These are phyloP conservation scores for Pimephales promelas DNA, from an alignment of 2,113 vertebrate genomes.

Conservation along the genomic window DNA sequence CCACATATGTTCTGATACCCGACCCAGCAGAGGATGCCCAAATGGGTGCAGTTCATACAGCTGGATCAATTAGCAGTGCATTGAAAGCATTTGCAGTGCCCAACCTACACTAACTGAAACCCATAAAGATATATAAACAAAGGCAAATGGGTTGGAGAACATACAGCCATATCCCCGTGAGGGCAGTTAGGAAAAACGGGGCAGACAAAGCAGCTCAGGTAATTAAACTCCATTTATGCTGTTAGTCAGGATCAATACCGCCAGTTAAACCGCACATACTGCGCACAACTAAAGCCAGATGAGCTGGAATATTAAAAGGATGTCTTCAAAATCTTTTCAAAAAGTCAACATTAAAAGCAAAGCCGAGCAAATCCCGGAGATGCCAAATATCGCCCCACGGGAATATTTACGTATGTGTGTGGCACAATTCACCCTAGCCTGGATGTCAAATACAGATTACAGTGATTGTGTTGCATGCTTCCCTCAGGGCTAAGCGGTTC, in stretches of 20 bases:
- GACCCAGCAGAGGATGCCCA: not conserved
- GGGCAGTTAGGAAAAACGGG: constrained; percentile 54
- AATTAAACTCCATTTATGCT: constrained; percentile 63
- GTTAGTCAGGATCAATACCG: constrained; percentile 58
- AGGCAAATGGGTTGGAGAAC: constrained; percentile 17
- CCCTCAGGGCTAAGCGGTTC: constrained; percentile 40
- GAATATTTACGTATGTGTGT: constrained; percentile 23
- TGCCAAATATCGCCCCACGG: not conserved
- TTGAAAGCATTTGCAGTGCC: not conserved
- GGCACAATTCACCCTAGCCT: constrained; percentile 21
- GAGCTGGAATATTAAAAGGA: constrained; percentile 41
- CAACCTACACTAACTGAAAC: constrained; percentile 1
- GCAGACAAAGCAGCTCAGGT: constrained; percentile 56
- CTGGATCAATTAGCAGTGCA: not conserved
- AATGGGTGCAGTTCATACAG: not conserved
- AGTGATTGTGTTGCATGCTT: constrained; percentile 40
- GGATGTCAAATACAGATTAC: constrained; percentile 53
- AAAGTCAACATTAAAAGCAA: constrained; percentile 4
- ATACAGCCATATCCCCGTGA: constrained; percentile 36
- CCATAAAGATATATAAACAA: constrained; percentile 28
- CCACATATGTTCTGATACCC: not conserved
- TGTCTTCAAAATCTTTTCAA: constrained; percentile 35
- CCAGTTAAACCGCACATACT: constrained; percentile 48
- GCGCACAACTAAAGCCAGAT: constrained; percentile 34
- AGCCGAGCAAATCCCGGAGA: not conserved